These are phyloP conservation scores for Triplophysa dalaica DNA, from an alignment of 2,113 vertebrate genomes.

Conservation along the genomic window DNA sequence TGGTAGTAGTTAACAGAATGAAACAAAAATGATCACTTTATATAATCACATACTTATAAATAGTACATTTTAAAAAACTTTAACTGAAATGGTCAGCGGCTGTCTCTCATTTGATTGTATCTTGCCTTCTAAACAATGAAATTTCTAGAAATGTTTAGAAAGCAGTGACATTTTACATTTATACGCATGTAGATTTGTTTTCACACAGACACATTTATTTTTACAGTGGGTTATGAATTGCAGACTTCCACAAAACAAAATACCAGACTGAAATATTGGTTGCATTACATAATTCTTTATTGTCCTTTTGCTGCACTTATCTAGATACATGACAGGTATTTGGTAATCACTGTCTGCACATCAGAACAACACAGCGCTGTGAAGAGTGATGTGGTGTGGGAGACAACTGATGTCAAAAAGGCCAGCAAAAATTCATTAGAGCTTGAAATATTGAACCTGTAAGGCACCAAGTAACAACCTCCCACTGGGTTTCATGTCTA, in stretches of 20 bases:
- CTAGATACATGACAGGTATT: slow-evolving; percentile 8
- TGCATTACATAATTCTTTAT: background rate
- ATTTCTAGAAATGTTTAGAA: too few relatives aligned
- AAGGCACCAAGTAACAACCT: slow-evolving; percentile 17
- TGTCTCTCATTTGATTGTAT: too few relatives aligned
- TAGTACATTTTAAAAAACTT: too few relatives aligned
- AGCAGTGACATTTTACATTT: too few relatives aligned
- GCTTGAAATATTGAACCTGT: slow-evolving; percentile 14
- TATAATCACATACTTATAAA: too few relatives aligned
- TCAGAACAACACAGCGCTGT: slow-evolving; percentile 15
- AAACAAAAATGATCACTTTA: too few relatives aligned
- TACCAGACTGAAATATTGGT: background rate
- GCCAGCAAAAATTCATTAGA: slow-evolving; percentile 29
- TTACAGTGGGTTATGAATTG: background rate
- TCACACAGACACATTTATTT: too few relatives aligned
- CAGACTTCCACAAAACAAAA: background rate
- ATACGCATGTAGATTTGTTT: too few relatives aligned
- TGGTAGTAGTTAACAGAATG: too few relatives aligned
- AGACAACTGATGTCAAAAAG: slow-evolving; percentile 24
- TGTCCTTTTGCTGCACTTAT: slow-evolving; percentile 8
- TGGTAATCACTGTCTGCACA: slow-evolving; percentile 32
- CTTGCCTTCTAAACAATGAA: too few relatives aligned
- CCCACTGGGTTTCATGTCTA: slow-evolving; percentile 14
- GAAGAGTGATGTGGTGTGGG: background rate
- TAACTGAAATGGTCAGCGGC: too few relatives aligned